Evolutionary conservation across 2,113 vertebrate species (phyloP).

Genomic region (Brienomyrus longianalis): DNA sequence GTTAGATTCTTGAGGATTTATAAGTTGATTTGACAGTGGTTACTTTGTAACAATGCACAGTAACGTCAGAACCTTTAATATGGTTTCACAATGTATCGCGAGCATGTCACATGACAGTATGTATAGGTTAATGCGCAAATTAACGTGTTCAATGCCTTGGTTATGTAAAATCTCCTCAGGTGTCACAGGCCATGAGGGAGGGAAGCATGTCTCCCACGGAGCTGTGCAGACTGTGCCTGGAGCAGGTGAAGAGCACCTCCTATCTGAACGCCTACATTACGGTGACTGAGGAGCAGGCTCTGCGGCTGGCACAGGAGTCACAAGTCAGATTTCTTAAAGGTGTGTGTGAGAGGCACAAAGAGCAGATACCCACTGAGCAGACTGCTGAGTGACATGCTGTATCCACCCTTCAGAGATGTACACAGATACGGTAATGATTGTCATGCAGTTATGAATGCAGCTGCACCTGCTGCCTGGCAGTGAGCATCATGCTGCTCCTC

Average conservation of each 20-base stretch:
- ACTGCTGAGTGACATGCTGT: neutral
- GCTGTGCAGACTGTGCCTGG: constrained; percentile 78
- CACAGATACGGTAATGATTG: neutral
- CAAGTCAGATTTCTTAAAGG: constrained; percentile 71
- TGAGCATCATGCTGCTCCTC: neutral
- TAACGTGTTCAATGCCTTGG: neutral
- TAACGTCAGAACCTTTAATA: neutral
- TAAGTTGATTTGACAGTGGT: neutral
- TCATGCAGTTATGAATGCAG: neutral
- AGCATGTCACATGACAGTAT: neutral
- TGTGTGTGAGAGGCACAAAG: constrained; percentile 32
- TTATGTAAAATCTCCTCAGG: constrained; percentile 49
- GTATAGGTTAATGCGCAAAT: neutral
- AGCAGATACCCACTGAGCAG: neutral
- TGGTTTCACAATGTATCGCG: neutral
- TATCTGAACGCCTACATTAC: constrained; percentile 85
- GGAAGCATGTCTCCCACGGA: constrained; percentile 74
- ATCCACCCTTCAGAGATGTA: neutral
- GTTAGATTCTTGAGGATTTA: neutral
- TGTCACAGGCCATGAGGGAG: constrained; percentile 72
- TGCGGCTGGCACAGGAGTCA: constrained; percentile 78
- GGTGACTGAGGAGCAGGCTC: constrained; percentile 70
- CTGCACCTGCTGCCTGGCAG: neutral
- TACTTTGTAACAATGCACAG: neutral
- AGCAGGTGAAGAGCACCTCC: constrained; percentile 70